Base-by-base conservation (phyloP, 2,797 vertebrate species). In the Nyctalus aviator region DNA sequence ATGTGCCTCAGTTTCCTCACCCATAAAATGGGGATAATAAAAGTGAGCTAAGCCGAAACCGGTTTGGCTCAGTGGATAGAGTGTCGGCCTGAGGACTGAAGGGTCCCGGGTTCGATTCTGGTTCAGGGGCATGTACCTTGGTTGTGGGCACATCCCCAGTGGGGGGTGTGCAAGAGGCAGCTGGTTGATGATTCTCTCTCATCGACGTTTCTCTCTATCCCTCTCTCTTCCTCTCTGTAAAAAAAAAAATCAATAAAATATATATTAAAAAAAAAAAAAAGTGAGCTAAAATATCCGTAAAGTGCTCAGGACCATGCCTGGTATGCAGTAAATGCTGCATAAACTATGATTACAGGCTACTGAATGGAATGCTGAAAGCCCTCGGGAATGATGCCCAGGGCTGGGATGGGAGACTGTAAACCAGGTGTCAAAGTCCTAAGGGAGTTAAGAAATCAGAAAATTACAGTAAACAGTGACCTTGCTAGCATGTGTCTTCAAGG, bases 21-120 rank as follows among this genome's bases (percentile, higher is more conserved):
- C 57, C 88, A 62, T 90, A 87, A 93, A 73, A 72, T 77, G 86
- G 78, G 32, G 8, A 55, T 73, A 79, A 55, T 84, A 91, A 84
- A 75, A 69, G 41, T 68, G 73, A 81, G 48, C 8, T 85, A 41
- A 69, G 37, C 37, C 37, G 6, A 41, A 41, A 41, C 37, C 6
- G 5, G 37, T 37, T 37, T 37, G 37, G 37, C 37, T 37, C 37
- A 37, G 37, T 37, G 37, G 37, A 37, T 37, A 37, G 37, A 37
- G 37, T 5, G 37, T 37, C 37, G 37, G 37, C 37, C 37, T 41
- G 37, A 41, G 37, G 37, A 41, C 37, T 41, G 37, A 41, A 41
- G 37, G 37, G 37, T 41, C 37, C 37, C 6, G 37, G 37, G 37
- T 41, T 41, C 6, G 37, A 41, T 41, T 41, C 37, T 41, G 37